These are phyloP conservation scores for Aphyosemion australe DNA, from an alignment of 2,113 vertebrate species.

Conservation along the genomic window DNA sequence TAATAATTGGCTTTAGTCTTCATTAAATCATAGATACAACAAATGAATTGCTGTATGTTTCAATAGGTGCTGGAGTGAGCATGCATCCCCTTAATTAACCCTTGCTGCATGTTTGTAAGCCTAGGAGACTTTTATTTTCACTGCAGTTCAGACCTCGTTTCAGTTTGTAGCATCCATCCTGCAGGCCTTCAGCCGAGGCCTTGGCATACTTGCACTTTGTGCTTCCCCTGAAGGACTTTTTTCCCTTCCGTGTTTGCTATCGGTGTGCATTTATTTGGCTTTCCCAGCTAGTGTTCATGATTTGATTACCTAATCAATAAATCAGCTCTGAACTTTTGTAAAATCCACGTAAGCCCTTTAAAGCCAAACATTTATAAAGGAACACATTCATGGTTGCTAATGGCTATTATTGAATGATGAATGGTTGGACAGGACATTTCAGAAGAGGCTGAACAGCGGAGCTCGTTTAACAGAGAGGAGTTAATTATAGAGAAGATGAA, in stretches of 20 bases:
- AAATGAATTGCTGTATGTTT: background rate
- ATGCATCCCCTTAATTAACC: no score
- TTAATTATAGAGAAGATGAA: constrained; percentile 32
- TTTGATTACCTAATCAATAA: no score
- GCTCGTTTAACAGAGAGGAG: background rate
- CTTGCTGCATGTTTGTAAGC: no score
- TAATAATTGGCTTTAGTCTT: background rate
- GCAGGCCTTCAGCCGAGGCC: constrained; percentile 15
- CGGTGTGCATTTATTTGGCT: constrained; percentile 27
- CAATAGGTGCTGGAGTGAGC: no score
- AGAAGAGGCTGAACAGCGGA: constrained; percentile 1
- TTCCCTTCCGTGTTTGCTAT: constrained; percentile 18
- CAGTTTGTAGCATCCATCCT: constrained; percentile 23
- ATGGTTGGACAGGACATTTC: background rate
- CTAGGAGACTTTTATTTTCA: constrained; percentile 19
- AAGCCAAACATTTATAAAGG: background rate
- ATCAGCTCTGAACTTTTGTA: no score
- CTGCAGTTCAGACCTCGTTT: constrained; percentile 13
- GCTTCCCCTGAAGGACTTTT: constrained; percentile 9
- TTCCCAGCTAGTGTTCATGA: background rate
- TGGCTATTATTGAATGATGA: background rate
- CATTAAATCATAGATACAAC: background rate
- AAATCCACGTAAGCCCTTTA: no score
- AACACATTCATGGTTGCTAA: background rate
- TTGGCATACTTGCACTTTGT: constrained; percentile 31